phyloP scores from a whole-genome alignment of 2,113 vertebrate genomes.

The Bombycilla garrulus region DNA sequence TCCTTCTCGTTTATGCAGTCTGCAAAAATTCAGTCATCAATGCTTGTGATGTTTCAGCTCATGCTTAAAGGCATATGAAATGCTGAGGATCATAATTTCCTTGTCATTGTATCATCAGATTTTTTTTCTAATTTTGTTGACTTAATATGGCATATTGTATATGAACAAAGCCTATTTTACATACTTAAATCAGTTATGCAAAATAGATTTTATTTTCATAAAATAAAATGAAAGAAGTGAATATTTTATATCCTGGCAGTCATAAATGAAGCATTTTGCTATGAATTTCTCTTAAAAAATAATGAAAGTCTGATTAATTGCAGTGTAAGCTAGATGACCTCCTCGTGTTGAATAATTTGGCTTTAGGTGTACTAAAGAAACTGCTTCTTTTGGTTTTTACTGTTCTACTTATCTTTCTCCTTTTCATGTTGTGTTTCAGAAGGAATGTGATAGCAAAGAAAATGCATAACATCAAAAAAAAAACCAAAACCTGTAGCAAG shows the following conservation, averaged over 20 bases:
- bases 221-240: background rate
- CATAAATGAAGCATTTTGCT: background rate
- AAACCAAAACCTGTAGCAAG: background rate
- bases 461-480: background rate
- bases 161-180: background rate
- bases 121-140: background rate
- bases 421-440: background rate
- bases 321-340: background rate
- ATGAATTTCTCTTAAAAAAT: background rate
- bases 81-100: background rate
- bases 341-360: background rate
- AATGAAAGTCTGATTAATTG: background rate
- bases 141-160: background rate
- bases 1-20: background rate
- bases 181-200: background rate
- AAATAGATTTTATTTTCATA: background rate
- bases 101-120: background rate
- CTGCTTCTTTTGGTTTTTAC: background rate
- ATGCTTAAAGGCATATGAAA: background rate
- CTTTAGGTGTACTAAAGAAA: background rate
- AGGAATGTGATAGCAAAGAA: background rate
- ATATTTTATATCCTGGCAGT: background rate
- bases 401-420: background rate
- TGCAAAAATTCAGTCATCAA: background rate
- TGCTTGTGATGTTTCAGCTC: background rate